Evolutionary conservation across 2,113 vertebrate species (phyloP).

Genomic region (Procavia capensis): DNA sequence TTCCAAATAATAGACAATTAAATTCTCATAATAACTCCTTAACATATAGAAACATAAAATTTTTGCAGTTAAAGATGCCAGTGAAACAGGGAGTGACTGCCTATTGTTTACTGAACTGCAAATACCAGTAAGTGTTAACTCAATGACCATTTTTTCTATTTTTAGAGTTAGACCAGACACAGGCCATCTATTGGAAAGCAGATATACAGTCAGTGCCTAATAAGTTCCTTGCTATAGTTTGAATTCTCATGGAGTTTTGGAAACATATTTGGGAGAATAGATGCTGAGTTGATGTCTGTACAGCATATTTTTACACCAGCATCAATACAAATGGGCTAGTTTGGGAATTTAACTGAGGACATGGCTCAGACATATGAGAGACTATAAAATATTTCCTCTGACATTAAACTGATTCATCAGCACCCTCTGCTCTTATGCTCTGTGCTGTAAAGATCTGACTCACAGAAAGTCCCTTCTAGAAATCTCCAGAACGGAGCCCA

Average conservation of each 20-base stretch:
- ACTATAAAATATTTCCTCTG: neutral
- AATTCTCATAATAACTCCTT: neutral
- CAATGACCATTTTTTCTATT: neutral
- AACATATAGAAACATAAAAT: neutral
- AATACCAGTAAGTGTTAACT: neutral
- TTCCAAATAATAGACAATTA: constrained; percentile 12
- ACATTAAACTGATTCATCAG: neutral
- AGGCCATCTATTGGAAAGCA: neutral
- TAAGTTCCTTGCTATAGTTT: neutral
- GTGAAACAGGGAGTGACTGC: neutral
- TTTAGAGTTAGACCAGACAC: constrained; percentile 25
- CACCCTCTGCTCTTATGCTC: neutral
- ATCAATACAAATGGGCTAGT: neutral
- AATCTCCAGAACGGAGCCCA: neutral
- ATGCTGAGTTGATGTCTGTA: neutral
- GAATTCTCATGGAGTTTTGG: constrained; percentile 13
- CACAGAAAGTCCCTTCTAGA: neutral
- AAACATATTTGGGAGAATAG: neutral
- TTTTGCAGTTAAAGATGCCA: neutral
- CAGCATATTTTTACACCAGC: neutral
- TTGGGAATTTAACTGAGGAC: constrained; percentile 6
- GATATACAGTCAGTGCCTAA: neutral
- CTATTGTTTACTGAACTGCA: neutral
- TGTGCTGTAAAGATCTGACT: constrained; percentile 5
- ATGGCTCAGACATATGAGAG: neutral